Evolutionary conservation across 2,113 vertebrate genomes (phyloP).

Genomic region (Antidorcas marsupialis): DNA sequence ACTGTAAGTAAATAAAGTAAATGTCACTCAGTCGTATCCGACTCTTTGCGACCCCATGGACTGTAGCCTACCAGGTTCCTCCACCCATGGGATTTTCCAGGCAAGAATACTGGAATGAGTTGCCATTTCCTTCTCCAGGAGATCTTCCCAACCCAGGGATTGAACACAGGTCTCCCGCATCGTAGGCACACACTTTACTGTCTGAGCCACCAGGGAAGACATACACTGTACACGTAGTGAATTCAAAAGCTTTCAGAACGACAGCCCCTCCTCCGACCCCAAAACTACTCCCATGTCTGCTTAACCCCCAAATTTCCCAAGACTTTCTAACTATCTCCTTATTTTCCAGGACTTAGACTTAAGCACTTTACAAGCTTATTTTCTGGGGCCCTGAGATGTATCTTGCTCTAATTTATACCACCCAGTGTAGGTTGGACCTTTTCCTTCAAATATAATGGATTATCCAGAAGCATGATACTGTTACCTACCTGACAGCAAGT

Average conservation of each 20-base stretch:
- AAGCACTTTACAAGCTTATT: neutral
- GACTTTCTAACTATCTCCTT: neutral
- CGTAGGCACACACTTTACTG: no score
- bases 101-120: no score
- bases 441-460: neutral
- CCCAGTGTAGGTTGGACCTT: neutral
- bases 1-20: neutral
- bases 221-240: neutral
- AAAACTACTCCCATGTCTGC: neutral
- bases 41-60: no score
- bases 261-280: rapidly evolving
- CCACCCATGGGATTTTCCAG: no score
- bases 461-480: neutral
- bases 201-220: neutral
- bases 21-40: no score
- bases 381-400: neutral
- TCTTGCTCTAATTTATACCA: neutral
- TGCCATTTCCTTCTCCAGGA: no score
- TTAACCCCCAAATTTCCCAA: neutral
- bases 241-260: neutral
- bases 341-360: neutral
- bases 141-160: no score
- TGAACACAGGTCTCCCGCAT: rapidly evolving
- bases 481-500: neutral
- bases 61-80: no score